Evolutionary conservation across 2,888 invertebrate species (phyloP).

Genomic region (Alloscopus bannaensis): DNA sequence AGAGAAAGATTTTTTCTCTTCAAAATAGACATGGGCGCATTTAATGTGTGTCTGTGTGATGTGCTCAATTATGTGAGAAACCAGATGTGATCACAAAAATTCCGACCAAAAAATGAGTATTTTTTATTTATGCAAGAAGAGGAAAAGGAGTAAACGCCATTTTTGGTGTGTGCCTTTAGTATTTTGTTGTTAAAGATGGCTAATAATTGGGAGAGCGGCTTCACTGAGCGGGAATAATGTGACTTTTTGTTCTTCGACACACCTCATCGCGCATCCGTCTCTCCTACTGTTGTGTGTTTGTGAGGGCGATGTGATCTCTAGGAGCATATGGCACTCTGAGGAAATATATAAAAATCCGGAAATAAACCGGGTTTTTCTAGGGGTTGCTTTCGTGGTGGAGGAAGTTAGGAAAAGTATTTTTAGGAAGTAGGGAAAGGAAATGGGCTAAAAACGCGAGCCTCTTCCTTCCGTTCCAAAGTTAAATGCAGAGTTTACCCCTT

Average conservation of each 20-base stretch:
- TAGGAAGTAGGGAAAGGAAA: conserved; percentile 48
- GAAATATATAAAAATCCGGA: conserved; percentile 37
- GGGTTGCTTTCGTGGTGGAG: neutral
- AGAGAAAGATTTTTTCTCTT: no score
- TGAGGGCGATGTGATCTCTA: neutral
- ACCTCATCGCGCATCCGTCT: neutral
- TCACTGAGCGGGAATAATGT: conserved; percentile 29
- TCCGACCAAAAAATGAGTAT: conserved; percentile 24
- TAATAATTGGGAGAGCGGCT: no score
- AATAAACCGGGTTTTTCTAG: conserved; percentile 33
- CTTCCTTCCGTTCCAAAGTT: conserved; percentile 53
- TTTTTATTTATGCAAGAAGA: conserved; percentile 10
- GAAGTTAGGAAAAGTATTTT: conserved; percentile 19
- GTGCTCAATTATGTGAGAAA: neutral
- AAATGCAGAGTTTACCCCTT: neutral
- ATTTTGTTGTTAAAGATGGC: no score
- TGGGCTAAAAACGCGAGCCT: conserved; percentile 42
- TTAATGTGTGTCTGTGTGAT: neutral
- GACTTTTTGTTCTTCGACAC: neutral
- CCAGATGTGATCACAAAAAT: neutral
- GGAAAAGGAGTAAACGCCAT: conserved; percentile 4
- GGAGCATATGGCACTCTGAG: conserved; percentile 46
- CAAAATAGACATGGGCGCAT: neutral
- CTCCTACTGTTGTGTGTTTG: neutral
- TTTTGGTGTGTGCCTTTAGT: no score